A percentile compares a stretch with the other conserved stretches of the same genome.
These are phyloP conservation scores for Dreissena polymorpha DNA, from an alignment of 1,140 invertebrate genomes.

Conservation along the genomic window DNA sequence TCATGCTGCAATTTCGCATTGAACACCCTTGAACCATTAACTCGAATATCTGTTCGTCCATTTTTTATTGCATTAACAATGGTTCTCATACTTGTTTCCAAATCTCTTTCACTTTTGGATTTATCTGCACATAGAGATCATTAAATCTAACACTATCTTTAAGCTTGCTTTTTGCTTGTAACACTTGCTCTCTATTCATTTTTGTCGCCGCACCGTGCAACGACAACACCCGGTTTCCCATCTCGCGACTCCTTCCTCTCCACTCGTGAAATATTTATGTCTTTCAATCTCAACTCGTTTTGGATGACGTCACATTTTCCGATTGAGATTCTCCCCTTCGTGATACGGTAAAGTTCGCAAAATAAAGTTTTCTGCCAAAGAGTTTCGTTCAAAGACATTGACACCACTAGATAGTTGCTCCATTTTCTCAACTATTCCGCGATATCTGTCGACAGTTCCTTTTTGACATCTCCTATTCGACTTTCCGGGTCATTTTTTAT, in stretches of 20 bases:
- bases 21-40: too few relatives aligned
- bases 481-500: too few relatives aligned
- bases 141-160: conserved; percentile 6
- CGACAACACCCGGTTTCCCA: conserved; percentile 22
- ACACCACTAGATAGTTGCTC: too few relatives aligned
- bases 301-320: conserved; percentile 3
- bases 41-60: too few relatives aligned
- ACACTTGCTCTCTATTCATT: conserved; percentile 25
- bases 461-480: too few relatives aligned
- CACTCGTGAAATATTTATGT: conserved; percentile 11
- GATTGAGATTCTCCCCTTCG: neutral
- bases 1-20: too few relatives aligned
- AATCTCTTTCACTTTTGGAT: conserved; percentile 28
- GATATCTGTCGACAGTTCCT: too few relatives aligned
- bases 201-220: neutral
- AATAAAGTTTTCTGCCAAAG: too few relatives aligned
- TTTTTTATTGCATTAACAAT: conserved; percentile 23
- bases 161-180: conserved; percentile 28
- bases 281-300: neutral
- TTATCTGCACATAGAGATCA: conserved; percentile 12
- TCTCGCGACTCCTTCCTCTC: conserved; percentile 6
- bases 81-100: conserved; percentile 22
- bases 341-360: conserved; percentile 5
- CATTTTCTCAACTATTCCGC: too few relatives aligned
- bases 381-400: too few relatives aligned